Evolutionary conservation across 2,888 invertebrate genomes (phyloP).

Genomic region (Galerucella nymphaeae): DNA sequence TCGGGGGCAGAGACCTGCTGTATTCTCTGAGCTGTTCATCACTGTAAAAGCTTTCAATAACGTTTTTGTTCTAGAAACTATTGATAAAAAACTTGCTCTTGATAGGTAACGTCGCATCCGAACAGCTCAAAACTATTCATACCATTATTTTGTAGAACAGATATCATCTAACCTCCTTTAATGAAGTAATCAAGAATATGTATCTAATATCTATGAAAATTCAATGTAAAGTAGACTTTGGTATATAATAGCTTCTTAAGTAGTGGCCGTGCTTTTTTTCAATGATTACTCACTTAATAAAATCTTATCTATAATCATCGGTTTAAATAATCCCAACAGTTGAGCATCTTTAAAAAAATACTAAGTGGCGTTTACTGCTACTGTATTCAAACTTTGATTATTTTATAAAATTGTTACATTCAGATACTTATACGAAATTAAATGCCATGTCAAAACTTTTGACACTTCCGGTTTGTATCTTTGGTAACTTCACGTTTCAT

Average conservation of each 20-base stretch:
- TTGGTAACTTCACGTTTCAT: no score
- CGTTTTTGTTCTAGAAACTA: not conserved
- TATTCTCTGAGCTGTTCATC: not conserved
- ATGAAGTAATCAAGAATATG: not conserved
- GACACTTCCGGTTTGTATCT: no score
- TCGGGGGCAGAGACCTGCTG: not conserved
- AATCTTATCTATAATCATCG: not conserved
- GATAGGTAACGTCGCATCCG: not conserved
- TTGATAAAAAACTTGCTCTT: not conserved
- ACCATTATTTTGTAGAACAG: not conserved
- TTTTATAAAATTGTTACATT: no score
- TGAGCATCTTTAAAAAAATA: not conserved
- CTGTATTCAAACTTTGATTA: no score
- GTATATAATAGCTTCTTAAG: slow-evolving; percentile 13
- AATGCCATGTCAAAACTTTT: no score
- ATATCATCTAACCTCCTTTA: not conserved
- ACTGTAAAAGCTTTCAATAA: not conserved
- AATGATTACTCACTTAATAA: slow-evolving; percentile 8
- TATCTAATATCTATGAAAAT: slow-evolving; percentile 9
- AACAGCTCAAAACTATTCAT: slow-evolving; percentile 5
- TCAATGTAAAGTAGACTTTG: not conserved
- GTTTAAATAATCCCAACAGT: not conserved
- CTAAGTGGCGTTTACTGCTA: not conserved
- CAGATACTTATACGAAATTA: no score
- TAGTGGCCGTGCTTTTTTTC: not conserved